A percentile compares a stretch with the other conserved stretches of the same genome.
Evolutionary conservation across 2,113 vertebrate genomes (phyloP).

Genomic region (Callionymus lyra): DNA sequence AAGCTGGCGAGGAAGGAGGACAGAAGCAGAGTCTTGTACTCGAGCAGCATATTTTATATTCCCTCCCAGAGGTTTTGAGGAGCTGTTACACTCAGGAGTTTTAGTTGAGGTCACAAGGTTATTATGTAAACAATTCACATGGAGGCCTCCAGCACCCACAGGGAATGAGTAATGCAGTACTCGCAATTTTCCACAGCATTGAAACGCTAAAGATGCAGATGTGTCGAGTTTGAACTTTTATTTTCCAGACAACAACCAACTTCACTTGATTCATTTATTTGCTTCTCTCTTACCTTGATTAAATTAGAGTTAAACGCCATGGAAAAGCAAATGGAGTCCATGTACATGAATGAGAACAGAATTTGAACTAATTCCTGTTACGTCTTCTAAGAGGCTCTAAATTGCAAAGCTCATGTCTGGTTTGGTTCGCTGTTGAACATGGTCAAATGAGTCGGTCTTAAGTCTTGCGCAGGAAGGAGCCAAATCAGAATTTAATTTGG

Average conservation of each 20-base stretch:
- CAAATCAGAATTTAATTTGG: conserved; percentile 66
- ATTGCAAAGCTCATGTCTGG: conserved; percentile 64
- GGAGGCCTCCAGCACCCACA: conserved; percentile 26
- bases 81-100: conserved; percentile 37
- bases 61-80: conserved; percentile 40
- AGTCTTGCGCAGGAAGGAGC: conserved; percentile 47
- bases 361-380: conserved; percentile 59
- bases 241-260: conserved; percentile 15
- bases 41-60: conserved; percentile 32
- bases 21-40: conserved; percentile 18
- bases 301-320: conserved; percentile 61
- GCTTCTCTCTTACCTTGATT: conserved; percentile 54
- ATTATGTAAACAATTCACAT: conserved; percentile 52
- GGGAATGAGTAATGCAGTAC: conserved; percentile 47
- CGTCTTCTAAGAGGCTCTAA: conserved; percentile 57
- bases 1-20: conserved; percentile 3
- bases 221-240: conserved; percentile 14
- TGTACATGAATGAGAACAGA: conserved; percentile 56
- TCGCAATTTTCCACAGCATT: conserved; percentile 33
- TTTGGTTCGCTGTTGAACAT: conserved; percentile 58
- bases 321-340: conserved; percentile 57
- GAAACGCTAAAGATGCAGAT: conserved; percentile 23
- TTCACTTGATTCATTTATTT: conserved; percentile 56
- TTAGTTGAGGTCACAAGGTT: conserved; percentile 51
- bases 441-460: conserved; percentile 59